These are phyloP conservation scores for Platycheirus rosarum DNA, from an alignment of 2,888 invertebrate species.

Conservation along the genomic window DNA sequence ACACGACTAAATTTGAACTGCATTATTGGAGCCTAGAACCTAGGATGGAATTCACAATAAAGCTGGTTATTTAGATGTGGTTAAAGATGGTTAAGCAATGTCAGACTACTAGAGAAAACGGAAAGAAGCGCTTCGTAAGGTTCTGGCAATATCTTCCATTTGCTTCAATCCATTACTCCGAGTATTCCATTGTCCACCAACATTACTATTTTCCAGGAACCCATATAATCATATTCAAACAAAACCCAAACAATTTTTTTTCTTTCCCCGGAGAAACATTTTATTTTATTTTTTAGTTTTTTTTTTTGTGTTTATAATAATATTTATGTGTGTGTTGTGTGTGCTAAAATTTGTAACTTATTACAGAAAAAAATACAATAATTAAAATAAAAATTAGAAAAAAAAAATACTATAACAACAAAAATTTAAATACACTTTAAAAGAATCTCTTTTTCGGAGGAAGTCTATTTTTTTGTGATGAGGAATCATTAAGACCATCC, in stretches of 20 bases:
- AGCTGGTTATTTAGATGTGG: too few relatives aligned
- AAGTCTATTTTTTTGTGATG: constrained; percentile 67
- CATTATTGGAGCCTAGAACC: too few relatives aligned
- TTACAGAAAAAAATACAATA: constrained; percentile 75
- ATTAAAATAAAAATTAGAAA: constrained; percentile 76
- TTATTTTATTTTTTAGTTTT: constrained; percentile 77
- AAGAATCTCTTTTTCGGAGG: constrained; percentile 65
- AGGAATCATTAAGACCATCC: constrained; percentile 61
- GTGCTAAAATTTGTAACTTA: constrained; percentile 75
- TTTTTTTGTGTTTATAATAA: constrained; percentile 74
- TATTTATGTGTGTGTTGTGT: constrained; percentile 78
- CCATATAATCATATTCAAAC: background rate
- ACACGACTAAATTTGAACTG: too few relatives aligned
- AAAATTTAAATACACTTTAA: constrained; percentile 78
- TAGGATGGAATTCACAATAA: too few relatives aligned
- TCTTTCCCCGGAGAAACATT: constrained; percentile 82
- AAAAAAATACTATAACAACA: constrained; percentile 77
- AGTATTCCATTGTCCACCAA: too few relatives aligned
- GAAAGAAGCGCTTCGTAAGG: too few relatives aligned
- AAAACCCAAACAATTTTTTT: constrained; percentile 52
- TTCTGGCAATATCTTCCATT: too few relatives aligned
- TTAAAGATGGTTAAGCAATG: too few relatives aligned
- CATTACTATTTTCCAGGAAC: too few relatives aligned
- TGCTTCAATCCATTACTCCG: too few relatives aligned
- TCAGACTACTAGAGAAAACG: too few relatives aligned